Evolutionary conservation across 2,888 invertebrate genomes (phyloP), one percentile per base, ranked within the genome.

Genomic region (Phalera bucephala): DNA sequence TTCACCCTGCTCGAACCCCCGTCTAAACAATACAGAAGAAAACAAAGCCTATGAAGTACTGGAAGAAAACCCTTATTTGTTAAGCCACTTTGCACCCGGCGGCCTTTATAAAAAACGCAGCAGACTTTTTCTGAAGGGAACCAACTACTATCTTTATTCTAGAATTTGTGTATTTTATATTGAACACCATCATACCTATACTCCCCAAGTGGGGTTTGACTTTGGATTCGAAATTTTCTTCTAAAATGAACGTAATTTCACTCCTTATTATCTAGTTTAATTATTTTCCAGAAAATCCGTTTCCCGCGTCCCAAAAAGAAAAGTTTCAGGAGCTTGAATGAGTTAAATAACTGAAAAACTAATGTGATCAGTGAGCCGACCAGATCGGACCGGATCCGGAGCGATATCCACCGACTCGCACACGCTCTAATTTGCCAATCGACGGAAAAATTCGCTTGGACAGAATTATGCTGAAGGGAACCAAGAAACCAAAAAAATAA

Each of bases 391-490:
- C 37, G 64, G 64, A 66, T 63, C 64, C 61, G 57, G 53, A 56
- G 52, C 64, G 72, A 67, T 76, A 76, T 72, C 70, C 60, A 64
- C 60, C 61, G 66, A 67, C 51, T 65, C 57, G 70, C 66, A 68
- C 63, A 64, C 64, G 68, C 59, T 71, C 75, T 78, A 78, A 78
- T 78, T 78, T 74, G 78, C 76, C 78, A 78, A 78, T 78, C 75
- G 78, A 63, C 56, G 72, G 76, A 77, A 78, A 78, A 78, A 78
- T 73, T 73, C 74, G 63, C 55, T 61, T 39, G 44, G 54, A 48
- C 30, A 31, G 45, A 19, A 26, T 57, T 23, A 45, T 42, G 30
- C 19, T n/a, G 3, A 17, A 60, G 0, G 0, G 46, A 56, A 34
- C 35, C 55, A 66, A 5, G n/a, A n/a, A n/a, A n/a, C n/a, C n/a